Base-by-base conservation (phyloP, 2,113 vertebrate species). In the Chloebia gouldiae region DNA sequence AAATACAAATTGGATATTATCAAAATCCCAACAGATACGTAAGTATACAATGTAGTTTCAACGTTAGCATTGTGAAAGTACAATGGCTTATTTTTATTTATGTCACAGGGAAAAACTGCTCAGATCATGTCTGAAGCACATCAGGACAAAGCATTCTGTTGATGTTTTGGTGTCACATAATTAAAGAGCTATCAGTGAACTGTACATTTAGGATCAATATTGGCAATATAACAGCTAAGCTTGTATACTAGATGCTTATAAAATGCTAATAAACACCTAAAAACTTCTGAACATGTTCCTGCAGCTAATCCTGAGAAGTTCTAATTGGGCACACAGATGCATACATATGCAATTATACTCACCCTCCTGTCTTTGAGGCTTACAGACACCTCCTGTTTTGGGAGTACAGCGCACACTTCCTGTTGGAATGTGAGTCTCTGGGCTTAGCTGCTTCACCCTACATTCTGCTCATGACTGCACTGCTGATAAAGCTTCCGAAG, bases 1-100 rank as follows among this genome's bases (percentile, higher is more conserved):
- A 98, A 98, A 90, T 98, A 97, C 35, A 97, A 93, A 78, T 86
- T 98, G 60, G 63, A 70, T 93, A 60, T 93, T 59, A 92, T 97
- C 75, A 75, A 56, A 68, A 84, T 97, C 65, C 97, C 97, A 75
- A 95, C 88, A 84, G 89, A 98, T 61, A 86, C 5, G 98, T 98
- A 97, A 98, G 98, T 98, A 96, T 76, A 65, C 21, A 27, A 40
- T 35, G 10, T 33, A 49, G 44, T 79, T 88, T 87, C 47, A 47
- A 10, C 22, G 53, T 70, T 81, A 84, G 20, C 71, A 64, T 68
- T 30, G 13, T 68, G 49, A 59, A 86, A 84, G 16, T 14, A 11
- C 14, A 47, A 16, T 45, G n/a, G 24, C 37, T 80, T 72, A 6
- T 76, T 3, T 83, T 90, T 79, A 47, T 20, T 64, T 53, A 7